Evolutionary conservation across 2,888 invertebrate species (phyloP).

Genomic region (Idaea aversata): DNA sequence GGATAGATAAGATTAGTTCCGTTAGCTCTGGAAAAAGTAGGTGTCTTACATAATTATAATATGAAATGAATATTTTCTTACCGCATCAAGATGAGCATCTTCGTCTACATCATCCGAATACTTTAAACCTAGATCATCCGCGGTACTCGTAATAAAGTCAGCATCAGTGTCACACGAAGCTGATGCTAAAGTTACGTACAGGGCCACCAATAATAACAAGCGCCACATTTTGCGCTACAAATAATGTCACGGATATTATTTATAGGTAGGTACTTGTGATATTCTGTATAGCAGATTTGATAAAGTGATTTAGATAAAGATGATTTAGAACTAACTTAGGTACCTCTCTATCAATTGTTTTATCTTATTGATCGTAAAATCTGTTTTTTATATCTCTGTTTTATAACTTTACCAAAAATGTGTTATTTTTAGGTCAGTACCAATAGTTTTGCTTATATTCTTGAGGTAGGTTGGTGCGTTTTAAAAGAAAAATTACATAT

Average conservation of each 20-base stretch:
- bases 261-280: constrained; percentile 26
- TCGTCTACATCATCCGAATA: constrained; percentile 55
- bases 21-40: no score
- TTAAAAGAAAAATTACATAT: no score
- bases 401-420: no score
- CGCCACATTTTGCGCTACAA: constrained; percentile 25
- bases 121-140: constrained; percentile 20
- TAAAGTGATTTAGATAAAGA: constrained; percentile 19
- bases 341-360: no score
- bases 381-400: no score
- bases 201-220: constrained; percentile 23
- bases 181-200: constrained; percentile 27
- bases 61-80: constrained; percentile 43
- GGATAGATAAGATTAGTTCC: no score
- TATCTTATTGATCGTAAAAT: no score
- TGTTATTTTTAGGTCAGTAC: no score
- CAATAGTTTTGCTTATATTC: no score
- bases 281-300: constrained; percentile 33
- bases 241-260: constrained; percentile 5
- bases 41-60: no score
- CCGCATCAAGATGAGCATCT: constrained; percentile 63
- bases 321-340: no score
- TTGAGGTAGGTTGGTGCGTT: no score
- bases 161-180: constrained; percentile 41
- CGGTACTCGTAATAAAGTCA: constrained; percentile 36